Percentiles rank a stretch among this genome's conserved stretches.
phyloP scores from a whole-genome alignment of 2,888 invertebrate genomes.

The Mamestra brassicae region DNA sequence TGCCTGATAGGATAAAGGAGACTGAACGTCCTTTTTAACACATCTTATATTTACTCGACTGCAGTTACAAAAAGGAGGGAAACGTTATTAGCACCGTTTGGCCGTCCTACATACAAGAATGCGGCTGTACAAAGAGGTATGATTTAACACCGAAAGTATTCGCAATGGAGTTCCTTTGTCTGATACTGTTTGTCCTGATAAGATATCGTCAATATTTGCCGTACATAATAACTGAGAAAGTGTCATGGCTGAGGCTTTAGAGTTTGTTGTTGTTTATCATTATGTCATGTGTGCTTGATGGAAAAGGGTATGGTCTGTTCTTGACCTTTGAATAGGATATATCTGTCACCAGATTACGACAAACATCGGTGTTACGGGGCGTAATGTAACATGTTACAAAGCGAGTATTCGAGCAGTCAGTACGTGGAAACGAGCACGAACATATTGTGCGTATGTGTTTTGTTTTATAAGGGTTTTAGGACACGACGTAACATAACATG shows the following conservation, averaged over 20 bases:
- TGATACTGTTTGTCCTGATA: conserved; percentile 50
- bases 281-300: neutral
- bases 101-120: conserved; percentile 51
- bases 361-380: no score
- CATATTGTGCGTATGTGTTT: no score
- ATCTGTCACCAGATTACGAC: no score
- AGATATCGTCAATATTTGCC: conserved; percentile 54
- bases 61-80: conserved; percentile 1
- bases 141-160: conserved; percentile 63
- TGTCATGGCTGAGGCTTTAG: conserved; percentile 15
- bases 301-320: neutral
- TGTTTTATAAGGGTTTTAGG: no score
- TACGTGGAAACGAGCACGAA: no score
- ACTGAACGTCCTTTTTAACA: neutral
- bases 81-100: conserved; percentile 5
- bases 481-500: no score
- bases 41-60: conserved; percentile 7
- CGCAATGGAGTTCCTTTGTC: conserved; percentile 56
- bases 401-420: no score
- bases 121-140: conserved; percentile 61
- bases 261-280: conserved; percentile 16
- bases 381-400: no score
- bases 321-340: no score
- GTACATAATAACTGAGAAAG: conserved; percentile 12
- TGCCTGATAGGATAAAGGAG: no score